Percentiles rank a stretch among this genome's conserved stretches.
Conservation (phyloP, 2,113 vertebrate species). For the Charina bottae region DNA sequence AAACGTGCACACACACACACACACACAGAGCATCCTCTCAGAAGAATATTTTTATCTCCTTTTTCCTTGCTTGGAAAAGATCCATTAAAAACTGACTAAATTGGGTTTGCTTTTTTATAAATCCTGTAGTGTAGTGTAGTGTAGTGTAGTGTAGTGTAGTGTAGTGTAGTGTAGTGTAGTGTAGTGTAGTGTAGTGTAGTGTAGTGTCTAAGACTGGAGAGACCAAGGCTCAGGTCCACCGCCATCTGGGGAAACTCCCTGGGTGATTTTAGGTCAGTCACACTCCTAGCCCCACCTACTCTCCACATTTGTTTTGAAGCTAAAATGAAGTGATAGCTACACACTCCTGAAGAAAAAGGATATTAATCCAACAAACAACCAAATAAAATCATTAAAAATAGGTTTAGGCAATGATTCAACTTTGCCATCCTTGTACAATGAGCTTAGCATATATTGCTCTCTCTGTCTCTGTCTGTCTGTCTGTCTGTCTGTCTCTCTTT, state of each 20-base stretch:
- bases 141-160: not conserved
- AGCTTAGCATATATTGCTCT: not conserved
- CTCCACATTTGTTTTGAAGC: not conserved
- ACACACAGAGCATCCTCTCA: not conserved
- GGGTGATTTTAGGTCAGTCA: not conserved
- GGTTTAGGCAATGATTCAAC: not conserved
- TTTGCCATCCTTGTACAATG: not conserved
- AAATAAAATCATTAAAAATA: not conserved
- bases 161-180: too few relatives aligned
- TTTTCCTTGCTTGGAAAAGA: not conserved
- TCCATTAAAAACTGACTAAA: not conserved
- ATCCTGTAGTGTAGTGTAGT: not conserved
- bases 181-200: not conserved
- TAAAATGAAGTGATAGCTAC: not conserved
- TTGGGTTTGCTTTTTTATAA: not conserved
- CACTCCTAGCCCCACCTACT: not conserved
- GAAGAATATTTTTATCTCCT: not conserved
- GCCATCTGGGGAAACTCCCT: not conserved
- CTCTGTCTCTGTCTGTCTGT: not conserved
- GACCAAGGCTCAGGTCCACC: not conserved
- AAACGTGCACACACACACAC: not conserved
- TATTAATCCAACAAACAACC: not conserved
- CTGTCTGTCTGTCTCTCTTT: slow-evolving; percentile 21
- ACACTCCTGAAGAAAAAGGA: not conserved
- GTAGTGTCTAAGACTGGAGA: not conserved